A percentile compares a stretch with the other conserved stretches of the same genome.
Conservation (phyloP, 2,113 vertebrate genomes). For the Nematolebias whitei region DNA sequence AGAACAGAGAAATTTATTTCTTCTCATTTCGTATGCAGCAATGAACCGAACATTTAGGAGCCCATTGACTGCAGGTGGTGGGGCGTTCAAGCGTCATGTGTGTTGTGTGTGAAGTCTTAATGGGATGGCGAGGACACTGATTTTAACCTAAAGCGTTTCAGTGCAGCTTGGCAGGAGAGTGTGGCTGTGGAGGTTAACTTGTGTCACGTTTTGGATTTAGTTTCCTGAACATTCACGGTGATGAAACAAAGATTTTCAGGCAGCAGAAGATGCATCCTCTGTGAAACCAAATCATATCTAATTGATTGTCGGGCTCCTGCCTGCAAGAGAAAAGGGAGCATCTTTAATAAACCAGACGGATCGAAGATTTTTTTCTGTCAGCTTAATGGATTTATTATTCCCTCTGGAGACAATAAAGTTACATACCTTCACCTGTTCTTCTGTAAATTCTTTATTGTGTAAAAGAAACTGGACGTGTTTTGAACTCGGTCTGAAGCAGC, state of each 20-base stretch:
- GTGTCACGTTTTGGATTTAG: slow-evolving; percentile 8
- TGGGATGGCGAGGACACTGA: slow-evolving; percentile 35
- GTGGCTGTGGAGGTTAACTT: slow-evolving; percentile 36
- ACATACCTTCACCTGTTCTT: not conserved
- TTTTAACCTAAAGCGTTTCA: slow-evolving; percentile 10
- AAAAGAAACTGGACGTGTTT: slow-evolving; percentile 3
- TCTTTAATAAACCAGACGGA: slow-evolving; percentile 38
- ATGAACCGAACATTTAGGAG: slow-evolving; percentile 69
- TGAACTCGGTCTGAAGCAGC: slow-evolving; percentile 8
- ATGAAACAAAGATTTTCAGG: too few relatives aligned
- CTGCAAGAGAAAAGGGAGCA: slow-evolving; percentile 7
- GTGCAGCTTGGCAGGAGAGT: too few relatives aligned
- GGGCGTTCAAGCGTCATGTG: slow-evolving; percentile 52
- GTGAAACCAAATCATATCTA: slow-evolving; percentile 50
- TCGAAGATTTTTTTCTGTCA: slow-evolving; percentile 43
- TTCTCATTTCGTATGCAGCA: slow-evolving; percentile 72
- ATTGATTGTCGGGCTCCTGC: slow-evolving; percentile 40
- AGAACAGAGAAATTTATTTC: slow-evolving; percentile 61
- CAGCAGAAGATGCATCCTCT: not conserved
- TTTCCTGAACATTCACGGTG: slow-evolving; percentile 40
- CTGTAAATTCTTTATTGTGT: slow-evolving; percentile 7
- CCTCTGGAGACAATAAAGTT: too few relatives aligned
- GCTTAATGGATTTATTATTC: not conserved
- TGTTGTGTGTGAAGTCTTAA: slow-evolving; percentile 50
- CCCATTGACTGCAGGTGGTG: slow-evolving; percentile 66